Base-by-base conservation (phyloP, 2,113 vertebrate genomes). In the Mustelus asterias region DNA sequence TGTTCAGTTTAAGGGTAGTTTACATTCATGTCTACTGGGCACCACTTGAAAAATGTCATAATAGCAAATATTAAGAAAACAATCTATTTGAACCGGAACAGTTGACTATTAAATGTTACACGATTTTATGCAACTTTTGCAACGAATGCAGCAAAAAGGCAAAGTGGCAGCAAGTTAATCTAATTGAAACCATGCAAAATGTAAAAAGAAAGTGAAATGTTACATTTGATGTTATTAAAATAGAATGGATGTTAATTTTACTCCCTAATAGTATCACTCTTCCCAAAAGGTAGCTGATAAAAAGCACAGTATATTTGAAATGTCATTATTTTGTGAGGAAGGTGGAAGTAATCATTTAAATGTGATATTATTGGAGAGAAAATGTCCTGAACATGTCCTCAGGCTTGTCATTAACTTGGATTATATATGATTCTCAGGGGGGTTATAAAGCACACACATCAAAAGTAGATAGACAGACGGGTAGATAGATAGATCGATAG, bases 171-270 rank as follows among this genome's bases (percentile, higher is more conserved):
- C 20, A 90, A 90, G 29, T 76, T 44, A 63, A 93, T 67, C n/a
- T 22, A n/a, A 41, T 83, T 37, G 60, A n/a, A 93, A 93, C 60
- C 65, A 93, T 93, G n/a, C n/a, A 33, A 65, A 93, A 22, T 22
- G 60, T 37, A n/a, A 63, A 67, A 67, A 44, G 60, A 20, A 93
- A 65, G n/a, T 67, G 16, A 33, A 93, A 37, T 93, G 60, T 67
- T 93, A 33, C 22, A 7, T 93, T 93, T 65, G 58, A 65, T 16
- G n/a, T 93, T 93, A 93, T 93, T 93, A 93, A 65, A 93, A 93
- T 11, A 2, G n/a, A 93, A 37, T 93, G n/a, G n/a, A 44, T n/a
- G 65, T 93, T 37, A n/a, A 93, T 93, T 37, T n/a, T 65, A 37
- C 60, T 65, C 60, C 6, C 9, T 65, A 93, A 22, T 63, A 18